Base-by-base conservation (phyloP, 2,113 vertebrate genomes). In the Mus spicilegus region DNA sequence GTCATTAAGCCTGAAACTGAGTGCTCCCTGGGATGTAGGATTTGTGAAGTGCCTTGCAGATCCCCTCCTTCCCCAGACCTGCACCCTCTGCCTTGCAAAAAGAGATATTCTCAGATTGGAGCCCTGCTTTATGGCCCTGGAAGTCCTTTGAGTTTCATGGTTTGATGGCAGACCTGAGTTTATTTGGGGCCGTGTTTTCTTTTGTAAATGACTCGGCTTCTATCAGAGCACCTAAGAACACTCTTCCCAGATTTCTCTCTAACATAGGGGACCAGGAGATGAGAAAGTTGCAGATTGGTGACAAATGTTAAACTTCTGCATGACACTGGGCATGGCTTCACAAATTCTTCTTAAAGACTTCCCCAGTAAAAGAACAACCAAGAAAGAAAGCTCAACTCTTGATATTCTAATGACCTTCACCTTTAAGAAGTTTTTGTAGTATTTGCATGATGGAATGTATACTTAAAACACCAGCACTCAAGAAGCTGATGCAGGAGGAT, bases 301-400 rank as follows among this genome's bases (percentile, higher is more conserved):
- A 76, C 17, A 26, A n/a, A n/a, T 13, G 2, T 49, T 92, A 1
- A 90, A 42, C 13, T 92, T 73, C 58, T 91, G 1, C 33, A 33
- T 81, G 77, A 36, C 11, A 91, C 26, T n/a, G 65, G 22, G 33
- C 30, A 49, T 49, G 93, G 39, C 1, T 87, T 69, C 46, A 5
- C 7, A 28, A 67, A 36, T n/a, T 13, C 2, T 49, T n/a, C 78
- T 49, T 39, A 56, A 42, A 63, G 26, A 30, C 72, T 70, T 70
- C 51, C 36, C 30, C 42, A 9, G 51, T 22, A 87, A 89, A 95
- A 65, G 33, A 91, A 84, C 22, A 96, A 39, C 36, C 7, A 39
- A 90, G 54, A 17, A 61, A 69, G 56, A 89, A 94, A 75, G n/a
- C 46, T 39, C 54, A 13, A 90, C 58, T 90, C n/a, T 94, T 75